phyloP scores from a whole-genome alignment of 2,113 vertebrate genomes.

The Clupea harengus region DNA sequence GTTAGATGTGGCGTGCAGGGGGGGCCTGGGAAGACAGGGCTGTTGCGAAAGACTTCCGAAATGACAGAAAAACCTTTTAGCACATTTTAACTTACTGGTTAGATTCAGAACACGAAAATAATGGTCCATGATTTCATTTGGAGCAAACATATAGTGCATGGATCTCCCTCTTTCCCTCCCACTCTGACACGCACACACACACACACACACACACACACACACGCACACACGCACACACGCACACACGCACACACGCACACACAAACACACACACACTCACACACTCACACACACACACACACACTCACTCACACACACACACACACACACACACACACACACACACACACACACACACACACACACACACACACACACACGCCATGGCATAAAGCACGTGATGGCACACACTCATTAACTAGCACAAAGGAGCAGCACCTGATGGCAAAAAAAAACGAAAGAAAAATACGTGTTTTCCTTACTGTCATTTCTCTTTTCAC shows the following conservation, averaged over 20 bases:
- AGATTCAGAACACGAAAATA: background rate
- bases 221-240: background rate
- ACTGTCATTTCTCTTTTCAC: background rate
- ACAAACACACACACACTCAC: background rate
- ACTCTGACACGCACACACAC: background rate
- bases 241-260: background rate
- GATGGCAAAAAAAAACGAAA: background rate
- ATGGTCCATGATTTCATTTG: background rate
- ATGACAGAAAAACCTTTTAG: constrained; percentile 26
- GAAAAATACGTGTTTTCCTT: background rate
- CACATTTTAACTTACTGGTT: background rate
- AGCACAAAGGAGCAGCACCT: background rate
- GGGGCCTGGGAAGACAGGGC: background rate
- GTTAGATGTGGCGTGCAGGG: background rate
- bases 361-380: background rate
- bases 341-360: too few relatives aligned
- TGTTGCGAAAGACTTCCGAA: background rate
- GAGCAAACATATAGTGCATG: background rate
- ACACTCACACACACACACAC: background rate
- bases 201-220: background rate
- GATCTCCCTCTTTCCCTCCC: background rate
- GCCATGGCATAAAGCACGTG: background rate
- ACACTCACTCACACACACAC: background rate
- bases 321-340: constrained; percentile 12
- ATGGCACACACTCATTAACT: background rate